Conservation (phyloP, 2,888 invertebrate genomes). For the Ophraella communa region DNA sequence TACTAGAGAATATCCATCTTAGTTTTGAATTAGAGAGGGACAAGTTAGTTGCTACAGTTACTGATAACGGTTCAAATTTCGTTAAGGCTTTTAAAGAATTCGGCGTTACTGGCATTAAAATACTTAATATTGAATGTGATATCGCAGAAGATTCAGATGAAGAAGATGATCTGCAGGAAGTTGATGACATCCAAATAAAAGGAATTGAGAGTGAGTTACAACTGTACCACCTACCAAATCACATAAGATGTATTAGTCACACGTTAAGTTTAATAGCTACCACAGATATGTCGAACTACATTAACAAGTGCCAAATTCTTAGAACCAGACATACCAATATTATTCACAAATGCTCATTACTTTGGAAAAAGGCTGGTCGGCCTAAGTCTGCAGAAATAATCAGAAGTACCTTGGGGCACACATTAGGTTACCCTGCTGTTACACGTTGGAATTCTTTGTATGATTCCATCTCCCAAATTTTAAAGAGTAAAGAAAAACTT, state of each 20-base stretch:
- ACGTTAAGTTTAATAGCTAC: neutral
- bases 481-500: neutral
- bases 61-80: neutral
- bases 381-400: neutral
- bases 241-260: neutral
- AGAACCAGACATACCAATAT: neutral
- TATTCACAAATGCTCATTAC: neutral
- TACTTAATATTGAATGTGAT: neutral
- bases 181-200: no score
- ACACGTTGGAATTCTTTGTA: neutral
- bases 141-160: no score
- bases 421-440: neutral
- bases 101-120: neutral
- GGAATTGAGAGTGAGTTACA: no score
- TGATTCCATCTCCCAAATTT: neutral
- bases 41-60: neutral
- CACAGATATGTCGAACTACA: neutral
- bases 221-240: neutral
- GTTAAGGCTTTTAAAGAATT: neutral
- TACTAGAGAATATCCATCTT: neutral
- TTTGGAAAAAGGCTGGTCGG: neutral
- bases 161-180: neutral
- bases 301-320: neutral
- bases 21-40: neutral
- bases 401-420: neutral